Percentiles rank a stretch among this genome's conserved stretches.
These are phyloP conservation scores for Macrostomum lignano DNA, from an alignment of 1,140 invertebrate genomes.

Conservation along the genomic window DNA sequence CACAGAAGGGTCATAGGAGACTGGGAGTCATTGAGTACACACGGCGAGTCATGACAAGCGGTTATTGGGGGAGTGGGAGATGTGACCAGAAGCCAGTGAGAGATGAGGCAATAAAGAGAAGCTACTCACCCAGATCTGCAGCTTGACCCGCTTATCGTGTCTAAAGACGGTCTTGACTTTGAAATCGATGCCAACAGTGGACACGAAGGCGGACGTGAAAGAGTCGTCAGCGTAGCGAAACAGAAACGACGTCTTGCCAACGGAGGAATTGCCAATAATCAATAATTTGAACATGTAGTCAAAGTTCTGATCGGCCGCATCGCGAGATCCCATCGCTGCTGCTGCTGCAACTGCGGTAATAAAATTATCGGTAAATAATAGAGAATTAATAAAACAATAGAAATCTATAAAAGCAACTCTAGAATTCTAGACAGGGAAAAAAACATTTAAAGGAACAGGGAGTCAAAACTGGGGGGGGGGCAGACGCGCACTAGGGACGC, in stretches of 20 bases:
- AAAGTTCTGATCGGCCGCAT: constrained; percentile 9
- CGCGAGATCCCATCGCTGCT: no score
- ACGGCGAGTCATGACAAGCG: neutral
- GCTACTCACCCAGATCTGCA: constrained; percentile 51
- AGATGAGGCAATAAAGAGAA: neutral
- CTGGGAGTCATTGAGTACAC: no score
- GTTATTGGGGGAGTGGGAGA: neutral
- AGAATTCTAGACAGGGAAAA: no score
- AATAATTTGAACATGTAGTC: constrained; percentile 99
- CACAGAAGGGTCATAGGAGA: no score
- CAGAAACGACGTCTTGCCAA: constrained; percentile 94
- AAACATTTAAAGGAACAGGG: no score
- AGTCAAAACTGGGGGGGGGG: no score
- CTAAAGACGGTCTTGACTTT: constrained; percentile 99
- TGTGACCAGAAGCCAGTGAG: neutral
- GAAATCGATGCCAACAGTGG: constrained; percentile 97
- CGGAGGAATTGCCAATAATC: constrained; percentile 93
- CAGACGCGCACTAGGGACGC: no score
- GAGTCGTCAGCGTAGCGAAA: constrained; percentile 98
- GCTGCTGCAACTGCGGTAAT: no score
- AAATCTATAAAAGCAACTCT: no score
- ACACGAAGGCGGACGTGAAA: constrained; percentile 94
- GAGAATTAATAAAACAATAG: no score
- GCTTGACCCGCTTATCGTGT: constrained; percentile 66
- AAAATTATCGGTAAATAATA: no score